Conservation (phyloP, 2,888 invertebrate genomes). For the Drosophila nigricruria region DNA sequence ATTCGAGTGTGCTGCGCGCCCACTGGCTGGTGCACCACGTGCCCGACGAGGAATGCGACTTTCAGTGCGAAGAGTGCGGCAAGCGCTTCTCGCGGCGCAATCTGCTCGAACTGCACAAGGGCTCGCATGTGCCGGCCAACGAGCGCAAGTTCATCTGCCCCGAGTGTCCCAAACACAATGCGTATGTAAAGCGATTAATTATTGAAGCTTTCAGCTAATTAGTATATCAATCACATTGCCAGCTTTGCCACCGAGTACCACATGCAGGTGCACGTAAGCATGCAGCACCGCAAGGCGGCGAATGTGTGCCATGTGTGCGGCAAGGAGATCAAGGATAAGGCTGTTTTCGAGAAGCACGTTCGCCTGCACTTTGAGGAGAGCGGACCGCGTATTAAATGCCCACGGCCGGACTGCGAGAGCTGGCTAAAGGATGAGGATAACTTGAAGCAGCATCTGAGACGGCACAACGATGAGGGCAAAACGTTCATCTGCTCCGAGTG, state of each 20-base stretch:
- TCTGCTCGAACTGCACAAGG: conserved; percentile 82
- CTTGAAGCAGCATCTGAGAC: conserved; percentile 83
- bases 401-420: conserved; percentile 83
- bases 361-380: conserved; percentile 83
- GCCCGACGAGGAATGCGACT: conserved; percentile 81
- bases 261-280: conserved; percentile 82
- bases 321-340: conserved; percentile 84
- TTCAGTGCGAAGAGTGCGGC: conserved; percentile 83
- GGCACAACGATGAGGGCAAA: conserved; percentile 82
- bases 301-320: conserved; percentile 85
- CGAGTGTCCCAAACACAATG: conserved; percentile 77
- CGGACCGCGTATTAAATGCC: conserved; percentile 84
- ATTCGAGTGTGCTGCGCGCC: conserved; percentile 82
- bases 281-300: conserved; percentile 81
- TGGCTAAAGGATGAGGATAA: conserved; percentile 85
- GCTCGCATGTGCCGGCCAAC: conserved; percentile 80
- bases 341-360: conserved; percentile 84
- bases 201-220: neutral
- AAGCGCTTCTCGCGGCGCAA: conserved; percentile 83
- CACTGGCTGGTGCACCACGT: conserved; percentile 83
- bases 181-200: conserved; percentile 52
- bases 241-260: conserved; percentile 84
- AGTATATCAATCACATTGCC: neutral
- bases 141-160: conserved; percentile 78
- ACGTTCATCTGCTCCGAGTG: conserved; percentile 81